A percentile compares a stretch with the other conserved stretches of the same genome.
Evolutionary conservation across 2,888 invertebrate species (phyloP).

Genomic region (Philereme transversata): DNA sequence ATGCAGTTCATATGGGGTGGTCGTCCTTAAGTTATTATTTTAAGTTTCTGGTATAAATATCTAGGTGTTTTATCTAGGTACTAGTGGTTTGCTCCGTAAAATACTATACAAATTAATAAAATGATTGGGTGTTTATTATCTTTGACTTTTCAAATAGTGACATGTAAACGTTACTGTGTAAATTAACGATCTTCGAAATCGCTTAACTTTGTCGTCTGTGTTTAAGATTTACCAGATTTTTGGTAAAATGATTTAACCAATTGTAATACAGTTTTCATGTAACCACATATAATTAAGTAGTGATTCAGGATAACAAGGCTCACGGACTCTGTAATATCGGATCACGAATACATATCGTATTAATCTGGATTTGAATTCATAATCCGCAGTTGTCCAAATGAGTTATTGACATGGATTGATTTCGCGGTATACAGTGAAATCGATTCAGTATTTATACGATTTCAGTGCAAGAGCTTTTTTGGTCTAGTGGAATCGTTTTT

Average conservation of each 20-base stretch:
- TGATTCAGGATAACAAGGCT: not conserved
- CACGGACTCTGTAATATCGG: constrained; percentile 4
- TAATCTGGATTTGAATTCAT: constrained; percentile 30
- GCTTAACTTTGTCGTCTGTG: too few relatives aligned
- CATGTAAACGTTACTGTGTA: too few relatives aligned
- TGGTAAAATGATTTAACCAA: too few relatives aligned
- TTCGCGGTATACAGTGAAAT: constrained; percentile 4
- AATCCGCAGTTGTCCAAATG: constrained; percentile 26
- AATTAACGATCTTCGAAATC: too few relatives aligned
- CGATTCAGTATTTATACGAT: not conserved
- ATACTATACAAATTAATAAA: too few relatives aligned
- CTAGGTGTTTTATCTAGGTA: too few relatives aligned
- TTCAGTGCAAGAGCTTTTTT: too few relatives aligned
- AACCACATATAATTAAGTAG: not conserved
- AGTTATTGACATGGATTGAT: constrained; percentile 18
- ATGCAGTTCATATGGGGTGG: constrained; percentile 7
- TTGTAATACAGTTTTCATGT: not conserved
- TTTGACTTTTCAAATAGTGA: too few relatives aligned
- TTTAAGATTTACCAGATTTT: too few relatives aligned
- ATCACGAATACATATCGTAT: constrained; percentile 29
- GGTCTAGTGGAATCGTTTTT: not conserved
- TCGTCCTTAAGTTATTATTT: not conserved
- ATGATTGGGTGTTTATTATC: too few relatives aligned
- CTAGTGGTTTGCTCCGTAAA: too few relatives aligned
- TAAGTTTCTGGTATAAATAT: not conserved